Evolutionary conservation across 2,797 vertebrate species (phyloP), one percentile per base, ranked within the genome.

Genomic region (Neostethus bicornis): DNA sequence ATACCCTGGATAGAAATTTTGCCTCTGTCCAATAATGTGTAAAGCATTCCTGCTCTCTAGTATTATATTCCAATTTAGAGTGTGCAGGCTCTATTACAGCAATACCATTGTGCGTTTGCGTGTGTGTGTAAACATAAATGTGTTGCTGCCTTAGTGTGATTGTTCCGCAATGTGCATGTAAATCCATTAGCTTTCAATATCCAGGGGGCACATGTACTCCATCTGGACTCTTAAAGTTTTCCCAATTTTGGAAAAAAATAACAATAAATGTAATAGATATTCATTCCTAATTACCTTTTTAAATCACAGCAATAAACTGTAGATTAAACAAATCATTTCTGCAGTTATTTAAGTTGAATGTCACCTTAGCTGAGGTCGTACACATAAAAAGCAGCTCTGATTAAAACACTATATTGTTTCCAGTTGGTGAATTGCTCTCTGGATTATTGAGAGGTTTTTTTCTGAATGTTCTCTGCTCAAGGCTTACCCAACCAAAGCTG

Each of bases 291-390:
- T 88, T 83, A 73, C 86, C 82, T 73, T 75, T 84, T 84, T 63
- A 85, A 75, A 60, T 85, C 71, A 65, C 54, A 80, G 83, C 74
- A 41, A 51, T 77, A 77, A 83, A 69, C 77, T 13, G 41, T 24
- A 83, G 84, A 89, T 87, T 87, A 75, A 75, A 73, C 77, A 42
- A 78, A 84, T 85, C 66, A 72, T 85, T 80, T 74, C 79, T 69
- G 51, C 43, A 49, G 61, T 61, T 47, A 28, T 53, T 77, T 46
- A 57, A 55, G 63, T 71, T 82, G 80, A 88, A 90, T 87, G 86
- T 88, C 85, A 89, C 85, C 87, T 80, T 83, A 65, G 81, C 80
- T 79, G 77, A 77, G 81, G 79, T 75, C 66, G 31, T 59, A 47
- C 35, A 57, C 47, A 77, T 76, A 66, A 82, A 79, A 44, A 51